Evolutionary conservation across 2,113 vertebrate genomes (phyloP).

Genomic region (Barnardius zonarius): DNA sequence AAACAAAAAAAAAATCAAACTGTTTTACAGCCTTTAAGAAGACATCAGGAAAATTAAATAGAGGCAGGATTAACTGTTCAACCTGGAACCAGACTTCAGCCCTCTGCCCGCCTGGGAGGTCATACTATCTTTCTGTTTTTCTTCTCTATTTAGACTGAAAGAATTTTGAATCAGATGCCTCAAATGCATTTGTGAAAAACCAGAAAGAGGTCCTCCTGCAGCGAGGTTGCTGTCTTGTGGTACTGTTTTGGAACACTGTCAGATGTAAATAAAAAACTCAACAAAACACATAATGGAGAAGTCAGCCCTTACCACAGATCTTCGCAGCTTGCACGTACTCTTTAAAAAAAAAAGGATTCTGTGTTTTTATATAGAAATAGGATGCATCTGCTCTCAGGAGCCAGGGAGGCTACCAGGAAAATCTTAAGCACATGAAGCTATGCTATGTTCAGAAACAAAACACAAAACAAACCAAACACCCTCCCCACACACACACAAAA

Average conservation of each 20-base stretch:
- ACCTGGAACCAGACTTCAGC: not conserved
- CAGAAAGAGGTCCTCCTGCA: not conserved
- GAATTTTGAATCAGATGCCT: constrained; percentile 14
- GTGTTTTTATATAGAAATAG: not conserved
- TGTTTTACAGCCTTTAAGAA: not conserved
- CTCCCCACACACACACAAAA: not conserved
- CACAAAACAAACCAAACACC: not conserved
- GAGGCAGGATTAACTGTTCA: not conserved
- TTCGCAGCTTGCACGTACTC: not conserved
- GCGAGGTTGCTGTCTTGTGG: not conserved
- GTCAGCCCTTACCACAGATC: not conserved
- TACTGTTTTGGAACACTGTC: constrained; percentile 31
- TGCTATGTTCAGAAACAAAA: not conserved
- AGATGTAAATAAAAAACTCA: constrained; percentile 37
- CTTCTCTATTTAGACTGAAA: not conserved
- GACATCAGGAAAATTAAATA: not conserved
- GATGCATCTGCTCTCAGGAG: not conserved
- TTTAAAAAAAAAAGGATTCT: not conserved
- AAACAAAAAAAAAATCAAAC: not conserved
- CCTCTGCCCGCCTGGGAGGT: not conserved
- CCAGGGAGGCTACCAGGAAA: not conserved
- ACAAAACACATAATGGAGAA: constrained; percentile 3
- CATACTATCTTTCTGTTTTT: not conserved
- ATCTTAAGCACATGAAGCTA: not conserved
- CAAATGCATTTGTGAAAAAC: not conserved